Conservation (phyloP, 1,140 invertebrate genomes). For the Drosophila sp. region DNA sequence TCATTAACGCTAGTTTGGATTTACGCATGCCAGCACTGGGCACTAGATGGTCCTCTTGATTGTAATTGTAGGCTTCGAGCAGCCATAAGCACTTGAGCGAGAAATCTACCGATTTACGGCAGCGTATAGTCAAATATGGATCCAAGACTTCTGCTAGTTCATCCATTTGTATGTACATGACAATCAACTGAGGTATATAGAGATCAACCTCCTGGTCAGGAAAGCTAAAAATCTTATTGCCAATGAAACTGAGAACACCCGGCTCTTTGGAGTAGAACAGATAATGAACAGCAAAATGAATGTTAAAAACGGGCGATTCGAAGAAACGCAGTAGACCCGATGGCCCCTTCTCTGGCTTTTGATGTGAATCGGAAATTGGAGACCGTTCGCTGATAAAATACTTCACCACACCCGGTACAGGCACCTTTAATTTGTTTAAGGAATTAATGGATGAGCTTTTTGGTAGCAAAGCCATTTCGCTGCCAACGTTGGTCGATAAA, state of each 20-base stretch:
- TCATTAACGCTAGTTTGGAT: constrained; percentile 83
- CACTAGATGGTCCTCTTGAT: constrained; percentile 70
- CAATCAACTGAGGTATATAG: constrained; percentile 98
- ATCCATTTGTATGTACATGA: constrained; percentile 99
- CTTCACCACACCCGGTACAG: constrained; percentile 80
- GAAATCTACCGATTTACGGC: constrained; percentile 96
- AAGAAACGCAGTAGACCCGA: constrained; percentile 93
- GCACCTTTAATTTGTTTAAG: constrained; percentile 75
- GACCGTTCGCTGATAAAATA: constrained; percentile 79
- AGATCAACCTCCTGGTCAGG: constrained; percentile 96
- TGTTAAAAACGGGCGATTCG: constrained; percentile 98
- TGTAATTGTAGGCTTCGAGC: constrained; percentile 91
- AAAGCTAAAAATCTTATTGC: constrained; percentile 98
- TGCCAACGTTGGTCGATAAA: constrained; percentile 33
- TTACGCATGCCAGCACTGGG: constrained; percentile 55
- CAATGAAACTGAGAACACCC: constrained; percentile 97
- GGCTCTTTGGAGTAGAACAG: constrained; percentile 99
- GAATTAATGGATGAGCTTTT: constrained; percentile 76
- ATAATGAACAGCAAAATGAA: constrained; percentile 98
- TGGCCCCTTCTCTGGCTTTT: constrained; percentile 82
- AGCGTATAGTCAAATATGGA: constrained; percentile 97
- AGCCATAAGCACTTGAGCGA: constrained; percentile 98
- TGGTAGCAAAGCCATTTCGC: not conserved
- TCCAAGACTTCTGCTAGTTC: constrained; percentile 97
- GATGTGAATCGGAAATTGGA: constrained; percentile 33